Percentiles rank a stretch among this genome's conserved stretches.
Conservation (phyloP, 2,113 vertebrate genomes). For the Pheucticus melanocephalus region DNA sequence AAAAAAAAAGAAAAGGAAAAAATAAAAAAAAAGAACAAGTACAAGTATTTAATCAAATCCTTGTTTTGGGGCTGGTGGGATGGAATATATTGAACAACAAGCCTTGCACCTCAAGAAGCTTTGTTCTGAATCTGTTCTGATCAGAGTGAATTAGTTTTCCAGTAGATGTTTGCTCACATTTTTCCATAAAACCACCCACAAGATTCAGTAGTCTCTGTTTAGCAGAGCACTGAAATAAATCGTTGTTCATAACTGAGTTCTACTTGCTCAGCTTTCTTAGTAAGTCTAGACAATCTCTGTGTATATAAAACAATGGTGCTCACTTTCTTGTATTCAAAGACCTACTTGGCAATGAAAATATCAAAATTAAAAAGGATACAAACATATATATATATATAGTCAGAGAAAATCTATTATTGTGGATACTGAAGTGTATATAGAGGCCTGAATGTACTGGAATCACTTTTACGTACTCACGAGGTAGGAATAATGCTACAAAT, state of each 20-base stretch:
- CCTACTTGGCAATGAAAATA: neutral
- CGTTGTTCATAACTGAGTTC: fast-evolving
- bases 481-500: neutral
- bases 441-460: neutral
- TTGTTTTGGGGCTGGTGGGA: neutral
- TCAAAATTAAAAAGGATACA: neutral
- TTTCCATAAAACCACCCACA: neutral
- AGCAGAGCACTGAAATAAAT: neutral
- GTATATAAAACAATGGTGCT: neutral
- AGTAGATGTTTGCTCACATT: neutral
- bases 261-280: neutral
- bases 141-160: neutral
- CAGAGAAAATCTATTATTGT: neutral
- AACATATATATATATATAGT: neutral
- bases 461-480: neutral
- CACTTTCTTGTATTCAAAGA: neutral
- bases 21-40: neutral
- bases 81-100: neutral
- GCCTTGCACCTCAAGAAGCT: neutral
- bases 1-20: neutral
- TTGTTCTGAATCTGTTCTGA: slow-evolving; percentile 4
- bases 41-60: slow-evolving; percentile 38
- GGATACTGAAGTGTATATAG: neutral
- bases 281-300: neutral
- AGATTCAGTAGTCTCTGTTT: neutral